These are phyloP conservation scores for Morpho achilles DNA, from an alignment of 2,888 invertebrate species.

Conservation along the genomic window DNA sequence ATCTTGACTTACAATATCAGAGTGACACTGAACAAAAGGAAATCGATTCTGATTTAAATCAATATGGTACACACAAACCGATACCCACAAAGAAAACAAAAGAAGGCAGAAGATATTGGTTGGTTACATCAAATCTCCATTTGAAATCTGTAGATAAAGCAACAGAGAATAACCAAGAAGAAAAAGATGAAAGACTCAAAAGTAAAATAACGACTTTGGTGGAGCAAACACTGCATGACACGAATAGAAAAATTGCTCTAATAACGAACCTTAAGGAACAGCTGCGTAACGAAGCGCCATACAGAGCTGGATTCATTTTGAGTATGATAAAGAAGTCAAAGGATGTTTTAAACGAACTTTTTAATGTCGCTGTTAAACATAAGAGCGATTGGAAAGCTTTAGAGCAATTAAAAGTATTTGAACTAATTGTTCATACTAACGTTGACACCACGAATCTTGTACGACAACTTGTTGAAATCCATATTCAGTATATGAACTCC, in stretches of 20 bases:
- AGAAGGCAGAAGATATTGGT: slow-evolving; percentile 28
- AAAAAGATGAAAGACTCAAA: slow-evolving; percentile 51
- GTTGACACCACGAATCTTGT: slow-evolving; percentile 61
- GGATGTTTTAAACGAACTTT: slow-evolving; percentile 56
- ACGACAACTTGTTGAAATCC: slow-evolving; percentile 54
- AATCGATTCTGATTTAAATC: neutral
- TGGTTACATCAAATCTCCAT: slow-evolving; percentile 14
- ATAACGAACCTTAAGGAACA: slow-evolving; percentile 40
- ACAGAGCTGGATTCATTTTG: slow-evolving; percentile 55
- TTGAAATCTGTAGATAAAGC: slow-evolving; percentile 9
- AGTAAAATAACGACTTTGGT: slow-evolving; percentile 52
- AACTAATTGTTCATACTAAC: slow-evolving; percentile 61
- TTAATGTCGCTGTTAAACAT: slow-evolving; percentile 61
- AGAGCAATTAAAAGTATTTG: slow-evolving; percentile 63
- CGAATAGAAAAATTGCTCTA: slow-evolving; percentile 44
- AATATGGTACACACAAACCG: neutral
- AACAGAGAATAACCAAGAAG: slow-evolving; percentile 28
- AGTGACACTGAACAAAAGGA: slow-evolving; percentile 2
- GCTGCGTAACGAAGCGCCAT: slow-evolving; percentile 40
- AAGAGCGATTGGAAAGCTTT: slow-evolving; percentile 58
- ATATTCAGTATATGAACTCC: slow-evolving; percentile 45
- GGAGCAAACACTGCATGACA: slow-evolving; percentile 54
- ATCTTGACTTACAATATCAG: slow-evolving; percentile 13
- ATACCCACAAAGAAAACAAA: slow-evolving; percentile 5
- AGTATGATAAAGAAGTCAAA: slow-evolving; percentile 59